Conservation (phyloP, 2,888 invertebrate genomes). For the Volucella inanis region DNA sequence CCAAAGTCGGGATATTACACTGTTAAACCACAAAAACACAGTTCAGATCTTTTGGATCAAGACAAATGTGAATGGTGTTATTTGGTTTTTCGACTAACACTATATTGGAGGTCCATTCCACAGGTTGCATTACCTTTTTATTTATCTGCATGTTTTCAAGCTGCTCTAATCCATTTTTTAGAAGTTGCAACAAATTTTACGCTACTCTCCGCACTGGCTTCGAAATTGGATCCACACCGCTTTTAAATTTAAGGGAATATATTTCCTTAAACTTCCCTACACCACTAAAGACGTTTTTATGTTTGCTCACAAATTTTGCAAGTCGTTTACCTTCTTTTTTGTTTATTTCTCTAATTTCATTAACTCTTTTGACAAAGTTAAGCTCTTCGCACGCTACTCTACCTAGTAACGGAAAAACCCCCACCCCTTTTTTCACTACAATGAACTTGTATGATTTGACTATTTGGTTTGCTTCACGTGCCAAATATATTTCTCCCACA, state of each 20-base stretch:
- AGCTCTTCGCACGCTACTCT: too few species aligned
- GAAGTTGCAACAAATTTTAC: slow-evolving; percentile 31
- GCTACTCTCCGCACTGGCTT: slow-evolving; percentile 44
- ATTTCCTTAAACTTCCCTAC: slow-evolving; percentile 38
- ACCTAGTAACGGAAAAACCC: too few species aligned
- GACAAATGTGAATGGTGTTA: slow-evolving; percentile 52
- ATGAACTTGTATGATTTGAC: too few species aligned
- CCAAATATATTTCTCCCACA: too few species aligned
- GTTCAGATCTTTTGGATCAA: slow-evolving; percentile 54
- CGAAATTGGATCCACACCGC: slow-evolving; percentile 25
- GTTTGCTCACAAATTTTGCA: too few species aligned
- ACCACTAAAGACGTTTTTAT: slow-evolving; percentile 27
- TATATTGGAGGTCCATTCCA: slow-evolving; percentile 57
- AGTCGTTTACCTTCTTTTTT: slow-evolving; percentile 38
- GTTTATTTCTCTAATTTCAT: too few species aligned
- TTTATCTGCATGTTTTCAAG: slow-evolving; percentile 43
- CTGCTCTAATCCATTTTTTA: slow-evolving; percentile 48
- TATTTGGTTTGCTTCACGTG: too few species aligned
- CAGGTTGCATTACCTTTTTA: slow-evolving; percentile 42
- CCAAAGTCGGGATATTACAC: slow-evolving; percentile 39
- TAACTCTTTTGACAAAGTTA: too few species aligned
- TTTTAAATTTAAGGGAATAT: slow-evolving; percentile 41
- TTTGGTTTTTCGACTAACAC: slow-evolving; percentile 60
- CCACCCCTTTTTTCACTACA: too few species aligned
- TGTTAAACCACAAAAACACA: slow-evolving; percentile 39